Evolutionary conservation across 1,140 invertebrate species (phyloP).

Genomic region (Apis laboriosa): DNA sequence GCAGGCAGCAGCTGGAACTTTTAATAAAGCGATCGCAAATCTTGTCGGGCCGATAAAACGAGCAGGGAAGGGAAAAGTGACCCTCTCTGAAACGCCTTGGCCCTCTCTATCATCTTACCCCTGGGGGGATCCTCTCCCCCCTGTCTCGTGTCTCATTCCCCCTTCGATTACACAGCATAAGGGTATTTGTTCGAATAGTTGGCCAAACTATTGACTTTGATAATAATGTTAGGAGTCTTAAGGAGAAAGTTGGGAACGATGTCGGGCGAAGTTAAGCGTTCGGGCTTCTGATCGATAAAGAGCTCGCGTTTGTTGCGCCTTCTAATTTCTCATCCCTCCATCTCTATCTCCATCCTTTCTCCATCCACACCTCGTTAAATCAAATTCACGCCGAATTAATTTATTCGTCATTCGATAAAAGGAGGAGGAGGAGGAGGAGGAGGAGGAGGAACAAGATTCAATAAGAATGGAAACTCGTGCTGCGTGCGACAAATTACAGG

Average conservation of each 20-base stretch:
- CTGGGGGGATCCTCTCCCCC: no score
- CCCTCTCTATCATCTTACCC: neutral
- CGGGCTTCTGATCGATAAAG: conserved; percentile 32
- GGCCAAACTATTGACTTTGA: conserved; percentile 46
- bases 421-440: no score
- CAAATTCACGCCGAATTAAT: neutral
- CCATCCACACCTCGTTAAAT: neutral
- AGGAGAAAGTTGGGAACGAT: conserved; percentile 24
- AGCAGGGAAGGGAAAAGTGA: conserved; percentile 22
- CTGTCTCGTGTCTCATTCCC: neutral
- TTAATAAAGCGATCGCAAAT: conserved; percentile 69
- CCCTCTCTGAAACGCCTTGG: neutral
- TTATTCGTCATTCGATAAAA: no score
- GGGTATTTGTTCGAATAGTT: conserved; percentile 41
- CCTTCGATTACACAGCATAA: conserved; percentile 23
- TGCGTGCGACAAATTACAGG: no score
- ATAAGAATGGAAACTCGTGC: no score
- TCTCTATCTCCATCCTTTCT: no score
- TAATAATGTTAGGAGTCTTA: conserved; percentile 39
- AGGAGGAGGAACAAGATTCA: no score
- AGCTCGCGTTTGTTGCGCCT: conserved; percentile 1
- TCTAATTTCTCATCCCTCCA: conserved; percentile 7
- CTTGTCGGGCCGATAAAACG: conserved; percentile 7
- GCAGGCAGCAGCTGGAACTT: conserved; percentile 60
- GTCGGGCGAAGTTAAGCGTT: conserved; percentile 29